Conservation (phyloP, 1,140 invertebrate genomes). For the Vanessa atalanta region DNA sequence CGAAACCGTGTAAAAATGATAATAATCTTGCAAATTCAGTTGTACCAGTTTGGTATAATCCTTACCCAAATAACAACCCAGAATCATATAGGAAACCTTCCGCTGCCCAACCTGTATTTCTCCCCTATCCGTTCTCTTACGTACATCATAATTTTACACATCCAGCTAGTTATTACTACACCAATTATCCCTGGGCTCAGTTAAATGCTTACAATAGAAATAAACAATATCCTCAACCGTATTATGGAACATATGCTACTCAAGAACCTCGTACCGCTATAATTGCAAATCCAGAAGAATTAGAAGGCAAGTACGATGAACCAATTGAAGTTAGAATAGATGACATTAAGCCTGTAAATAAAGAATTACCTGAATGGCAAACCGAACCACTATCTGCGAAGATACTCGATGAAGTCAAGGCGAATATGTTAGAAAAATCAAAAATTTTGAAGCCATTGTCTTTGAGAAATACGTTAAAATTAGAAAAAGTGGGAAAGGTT, state of each 20-base stretch:
- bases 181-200: constrained; percentile 50
- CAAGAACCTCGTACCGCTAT: constrained; percentile 13
- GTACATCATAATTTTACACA: constrained; percentile 49
- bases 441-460: constrained; percentile 51
- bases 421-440: constrained; percentile 53
- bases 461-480: constrained; percentile 58
- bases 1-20: constrained; percentile 32
- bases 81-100: constrained; percentile 1
- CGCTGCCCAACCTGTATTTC: constrained; percentile 24
- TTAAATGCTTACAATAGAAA: constrained; percentile 42
- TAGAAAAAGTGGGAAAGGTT: constrained; percentile 64
- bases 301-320: constrained; percentile 24
- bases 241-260: constrained; percentile 31
- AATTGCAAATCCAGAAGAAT: constrained; percentile 9
- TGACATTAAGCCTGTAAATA: constrained; percentile 5
- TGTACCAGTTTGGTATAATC: constrained; percentile 28
- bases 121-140: constrained; percentile 62
- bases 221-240: constrained; percentile 37
- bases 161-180: constrained; percentile 47
- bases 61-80: constrained; percentile 6
- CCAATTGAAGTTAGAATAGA: constrained; percentile 25
- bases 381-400: constrained; percentile 51
- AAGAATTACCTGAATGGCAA: constrained; percentile 57
- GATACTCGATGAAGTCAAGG: constrained; percentile 62
- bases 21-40: background rate